Evolutionary conservation across 1,140 invertebrate genomes (phyloP), one percentile per base, ranked within the genome.

Genomic region (Drosophila teissieri): DNA sequence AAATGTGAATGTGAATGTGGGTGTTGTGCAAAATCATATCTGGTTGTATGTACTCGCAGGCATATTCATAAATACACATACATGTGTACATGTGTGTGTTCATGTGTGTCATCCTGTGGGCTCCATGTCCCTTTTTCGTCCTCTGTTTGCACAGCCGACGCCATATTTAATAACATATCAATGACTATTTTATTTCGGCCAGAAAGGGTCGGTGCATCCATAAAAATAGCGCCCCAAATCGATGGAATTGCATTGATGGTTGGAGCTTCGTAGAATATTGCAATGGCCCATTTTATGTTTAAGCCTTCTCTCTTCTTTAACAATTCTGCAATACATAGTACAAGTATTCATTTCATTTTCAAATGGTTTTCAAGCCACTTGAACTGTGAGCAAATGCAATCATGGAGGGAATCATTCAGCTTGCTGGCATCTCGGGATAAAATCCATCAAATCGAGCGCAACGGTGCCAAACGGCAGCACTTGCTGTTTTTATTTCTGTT

Each of bases 161-260:
- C 75, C 80, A 83, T 83, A 83, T 83, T 83, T 83, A 83, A 83
- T 83, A 83, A 78, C 80, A 82, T 78, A 82, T 82, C 80, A 83
- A 82, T 82, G 80, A 78, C 80, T 83, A 78, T 82, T 82, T 78
- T 62, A 83, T 78, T 70, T 69, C 31, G 17, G 7, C 34, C 11
- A 34, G 27, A 22, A 19, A 51, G 15, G n/a, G 19, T 22, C 27
- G 19, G 12, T 11, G 12, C 4, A 10, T 14, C 12, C 62, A n/a
- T 19, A 37, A n/a, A 45, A 69, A 54, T 27, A 8, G 5, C 22
- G 11, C 4, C 31, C 22, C 39, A 67, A 67, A 67, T 34, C 56
- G 44, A 12, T 39, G 42, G 57, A 44, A 40, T 15, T 65, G 56
- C 62, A 39, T 10, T 49, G 24, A n/a, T 31, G 46, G 46, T 15